Base-by-base conservation (phyloP, 2,113 vertebrate genomes). In the Noturus placidus region DNA sequence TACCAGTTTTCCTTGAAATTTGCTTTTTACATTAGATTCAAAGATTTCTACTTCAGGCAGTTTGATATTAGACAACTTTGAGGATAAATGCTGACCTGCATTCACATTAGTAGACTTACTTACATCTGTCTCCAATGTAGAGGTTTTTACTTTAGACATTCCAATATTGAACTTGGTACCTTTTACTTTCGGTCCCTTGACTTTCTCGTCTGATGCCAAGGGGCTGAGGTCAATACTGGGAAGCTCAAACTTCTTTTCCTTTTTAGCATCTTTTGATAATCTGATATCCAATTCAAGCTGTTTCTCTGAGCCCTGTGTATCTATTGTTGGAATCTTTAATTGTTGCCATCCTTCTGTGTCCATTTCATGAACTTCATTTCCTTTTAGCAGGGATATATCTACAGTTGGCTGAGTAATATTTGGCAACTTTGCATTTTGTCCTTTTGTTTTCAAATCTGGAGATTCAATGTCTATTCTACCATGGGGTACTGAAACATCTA, bases 1-100 rank as follows among this genome's bases (percentile, higher is more conserved):
- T 22, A 30, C 5, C 7, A 20, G 22, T 56, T 30, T 84, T 50
- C 42, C 91, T 78, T 94, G 92, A 0, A 90, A 91, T 0, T 91
- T 92, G 67, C 82, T 90, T 82, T 93, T 89, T 74, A 93, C 87
- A 3, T 91, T 86, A 0, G 93, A 93, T 0, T 92, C 89, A 0
- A 93, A 94, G 38, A 95, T 87, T 82, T 95, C 94, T 82, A 95
- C 81, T 0, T 93, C 90, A 0, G 94, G 94, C 86, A 95, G 86
- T 72, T 91, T 91, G 61, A 91, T 86, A 89, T 91, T 92, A 61
- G 91, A 84, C 65, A 91, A 84, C 85, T 91, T 90, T 46, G 27
- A 56, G 92, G 94, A 56, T 74, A 54, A 81, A 89, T 54, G 92
- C 88, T 50, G 38, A 54, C 76, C 27, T 81, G 87, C 83, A 7